phyloP scores from a whole-genome alignment of 2,888 invertebrate species.

The Cheilosia vernalis region DNA sequence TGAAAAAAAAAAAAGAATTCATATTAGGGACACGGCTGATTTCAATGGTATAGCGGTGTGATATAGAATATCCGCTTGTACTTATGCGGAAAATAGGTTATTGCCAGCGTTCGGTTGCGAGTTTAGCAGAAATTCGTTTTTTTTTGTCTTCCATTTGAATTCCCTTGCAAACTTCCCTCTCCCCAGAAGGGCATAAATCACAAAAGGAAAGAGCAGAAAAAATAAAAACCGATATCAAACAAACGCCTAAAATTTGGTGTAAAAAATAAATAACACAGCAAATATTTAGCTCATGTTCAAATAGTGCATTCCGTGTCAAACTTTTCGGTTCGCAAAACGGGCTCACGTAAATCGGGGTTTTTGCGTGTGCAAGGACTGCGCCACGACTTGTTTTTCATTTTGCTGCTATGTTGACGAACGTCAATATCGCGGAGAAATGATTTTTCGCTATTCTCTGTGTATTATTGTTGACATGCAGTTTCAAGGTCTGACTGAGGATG shows the following conservation, averaged over 20 bases:
- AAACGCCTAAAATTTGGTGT: slow-evolving; percentile 26
- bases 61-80: slow-evolving; percentile 22
- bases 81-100: slow-evolving; percentile 60
- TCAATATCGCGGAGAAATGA: slow-evolving; percentile 56
- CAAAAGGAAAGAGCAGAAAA: slow-evolving; percentile 19
- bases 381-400: slow-evolving; percentile 7
- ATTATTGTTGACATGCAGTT: slow-evolving; percentile 49
- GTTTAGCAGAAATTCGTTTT: slow-evolving; percentile 26
- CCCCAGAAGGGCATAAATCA: slow-evolving; percentile 21
- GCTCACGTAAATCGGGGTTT: slow-evolving; percentile 50
- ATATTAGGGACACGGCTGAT: slow-evolving; percentile 69
- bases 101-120: slow-evolving; percentile 58
- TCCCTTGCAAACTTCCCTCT: slow-evolving; percentile 22
- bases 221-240: neutral
- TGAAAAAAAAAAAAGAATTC: slow-evolving; percentile 49
- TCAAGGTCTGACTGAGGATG: slow-evolving; percentile 49
- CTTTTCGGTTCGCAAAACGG: slow-evolving; percentile 32
- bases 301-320: slow-evolving; percentile 64
- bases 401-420: slow-evolving; percentile 52
- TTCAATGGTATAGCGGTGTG: slow-evolving; percentile 49
- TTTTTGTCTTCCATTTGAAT: slow-evolving; percentile 21
- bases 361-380: slow-evolving; percentile 58
- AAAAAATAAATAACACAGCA: slow-evolving; percentile 60
- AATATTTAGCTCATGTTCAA: slow-evolving; percentile 70
- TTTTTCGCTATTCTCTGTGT: slow-evolving; percentile 5